Conservation (phyloP, 2,113 vertebrate genomes). For the Corythoichthys intestinalis region DNA sequence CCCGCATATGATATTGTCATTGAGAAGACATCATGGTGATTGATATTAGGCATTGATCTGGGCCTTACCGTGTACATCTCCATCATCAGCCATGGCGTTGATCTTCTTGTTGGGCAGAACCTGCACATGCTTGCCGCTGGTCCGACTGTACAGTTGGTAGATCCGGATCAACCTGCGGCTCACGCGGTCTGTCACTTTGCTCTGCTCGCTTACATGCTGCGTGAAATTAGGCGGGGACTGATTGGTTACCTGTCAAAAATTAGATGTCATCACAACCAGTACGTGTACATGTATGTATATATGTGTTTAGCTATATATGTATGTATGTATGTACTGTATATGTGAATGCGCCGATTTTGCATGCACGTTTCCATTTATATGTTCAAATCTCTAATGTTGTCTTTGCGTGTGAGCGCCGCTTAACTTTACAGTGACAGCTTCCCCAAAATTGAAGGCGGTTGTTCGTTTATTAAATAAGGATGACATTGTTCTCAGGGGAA, state of each 20-base stretch:
- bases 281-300: slow-evolving; percentile 15
- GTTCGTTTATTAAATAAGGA: slow-evolving; percentile 36
- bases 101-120: slow-evolving; percentile 97
- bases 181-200: slow-evolving; percentile 95
- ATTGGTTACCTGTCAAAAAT: slow-evolving; percentile 99
- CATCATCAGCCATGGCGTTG: slow-evolving; percentile 98
- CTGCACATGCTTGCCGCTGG: slow-evolving; percentile 98
- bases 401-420: too few species aligned
- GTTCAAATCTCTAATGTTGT: too few species aligned
- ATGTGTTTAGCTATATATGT: not conserved
- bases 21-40: not conserved
- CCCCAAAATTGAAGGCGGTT: not conserved
- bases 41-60: not conserved
- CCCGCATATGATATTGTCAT: not conserved
- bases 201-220: slow-evolving; percentile 99
- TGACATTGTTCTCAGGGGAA: slow-evolving; percentile 11
- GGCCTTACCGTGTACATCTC: slow-evolving; percentile 88
- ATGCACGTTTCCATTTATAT: too few species aligned
- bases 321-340: too few species aligned
- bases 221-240: slow-evolving; percentile 99
- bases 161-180: slow-evolving; percentile 95
- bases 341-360: too few species aligned
- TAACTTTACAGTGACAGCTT: too few species aligned
- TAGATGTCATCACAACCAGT: slow-evolving; percentile 75
- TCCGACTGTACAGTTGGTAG: slow-evolving; percentile 99